Evolutionary conservation across 2,113 vertebrate genomes (phyloP).

Genomic region (Miniopterus natalensis): DNA sequence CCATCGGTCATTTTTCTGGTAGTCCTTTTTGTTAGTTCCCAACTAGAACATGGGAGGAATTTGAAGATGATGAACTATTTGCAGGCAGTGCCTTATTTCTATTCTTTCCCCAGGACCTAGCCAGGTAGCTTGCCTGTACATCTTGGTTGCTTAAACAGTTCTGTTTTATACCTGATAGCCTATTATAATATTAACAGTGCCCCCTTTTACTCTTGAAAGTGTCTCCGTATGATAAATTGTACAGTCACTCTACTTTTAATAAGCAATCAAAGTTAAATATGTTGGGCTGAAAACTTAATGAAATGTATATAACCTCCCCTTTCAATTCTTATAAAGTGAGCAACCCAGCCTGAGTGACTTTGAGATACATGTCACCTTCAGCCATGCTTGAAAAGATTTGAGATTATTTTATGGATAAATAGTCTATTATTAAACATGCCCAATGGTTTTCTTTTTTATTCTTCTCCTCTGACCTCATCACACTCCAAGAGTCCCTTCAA

Average conservation of each 20-base stretch:
- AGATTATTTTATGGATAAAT: conserved; percentile 52
- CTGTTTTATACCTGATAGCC: neutral
- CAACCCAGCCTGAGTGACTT: neutral
- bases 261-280: conserved; percentile 48
- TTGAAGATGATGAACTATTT: neutral
- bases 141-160: neutral
- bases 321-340: conserved; percentile 29
- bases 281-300: conserved; percentile 28
- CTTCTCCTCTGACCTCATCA: conserved; percentile 53
- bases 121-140: neutral
- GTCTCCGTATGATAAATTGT: neutral
- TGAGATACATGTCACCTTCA: conserved; percentile 50
- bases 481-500: conserved; percentile 51
- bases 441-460: conserved; percentile 52
- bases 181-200: neutral
- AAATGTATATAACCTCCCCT: neutral
- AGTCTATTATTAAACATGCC: conserved; percentile 52
- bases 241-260: neutral
- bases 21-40: neutral
- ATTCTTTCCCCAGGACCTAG: neutral
- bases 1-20: neutral
- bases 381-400: conserved; percentile 53
- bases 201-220: neutral
- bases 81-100: neutral
- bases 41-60: neutral